Evolutionary conservation across 2,113 vertebrate genomes (phyloP).

Genomic region (Micromys minutus): DNA sequence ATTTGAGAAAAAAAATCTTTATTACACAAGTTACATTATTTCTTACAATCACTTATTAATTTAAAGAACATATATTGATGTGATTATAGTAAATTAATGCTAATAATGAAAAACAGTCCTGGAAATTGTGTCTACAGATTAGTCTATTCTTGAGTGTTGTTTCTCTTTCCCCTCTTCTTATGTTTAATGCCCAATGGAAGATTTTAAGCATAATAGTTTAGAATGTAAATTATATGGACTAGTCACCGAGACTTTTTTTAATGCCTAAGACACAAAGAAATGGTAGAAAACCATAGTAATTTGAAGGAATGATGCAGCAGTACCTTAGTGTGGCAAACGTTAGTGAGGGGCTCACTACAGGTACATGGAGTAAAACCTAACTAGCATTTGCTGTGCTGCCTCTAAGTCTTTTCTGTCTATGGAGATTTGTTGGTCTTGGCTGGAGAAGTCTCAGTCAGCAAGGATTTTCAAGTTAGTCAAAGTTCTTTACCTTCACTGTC

Average conservation of each 20-base stretch:
- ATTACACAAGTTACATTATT: background rate
- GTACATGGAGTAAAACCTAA: background rate
- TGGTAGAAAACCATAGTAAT: background rate
- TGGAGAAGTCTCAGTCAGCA: fast-evolving
- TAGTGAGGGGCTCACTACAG: fast-evolving
- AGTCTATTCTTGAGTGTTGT: background rate
- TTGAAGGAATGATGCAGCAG: background rate
- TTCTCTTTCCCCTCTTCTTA: background rate
- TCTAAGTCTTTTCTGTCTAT: background rate
- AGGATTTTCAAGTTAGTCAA: background rate
- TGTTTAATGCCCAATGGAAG: background rate
- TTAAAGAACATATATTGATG: background rate
- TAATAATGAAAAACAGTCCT: background rate
- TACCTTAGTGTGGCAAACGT: fast-evolving
- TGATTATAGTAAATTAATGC: background rate
- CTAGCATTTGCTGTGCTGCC: fast-evolving
- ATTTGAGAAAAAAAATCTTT: background rate
- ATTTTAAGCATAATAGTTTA: background rate
- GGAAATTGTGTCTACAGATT: background rate
- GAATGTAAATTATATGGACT: background rate
- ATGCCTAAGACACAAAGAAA: background rate
- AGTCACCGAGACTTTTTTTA: background rate
- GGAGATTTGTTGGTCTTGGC: no score
- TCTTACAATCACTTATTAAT: background rate
- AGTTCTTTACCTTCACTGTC: no score